Conservation (phyloP, 2,797 vertebrate species). For the Myiotriccus ornatus region DNA sequence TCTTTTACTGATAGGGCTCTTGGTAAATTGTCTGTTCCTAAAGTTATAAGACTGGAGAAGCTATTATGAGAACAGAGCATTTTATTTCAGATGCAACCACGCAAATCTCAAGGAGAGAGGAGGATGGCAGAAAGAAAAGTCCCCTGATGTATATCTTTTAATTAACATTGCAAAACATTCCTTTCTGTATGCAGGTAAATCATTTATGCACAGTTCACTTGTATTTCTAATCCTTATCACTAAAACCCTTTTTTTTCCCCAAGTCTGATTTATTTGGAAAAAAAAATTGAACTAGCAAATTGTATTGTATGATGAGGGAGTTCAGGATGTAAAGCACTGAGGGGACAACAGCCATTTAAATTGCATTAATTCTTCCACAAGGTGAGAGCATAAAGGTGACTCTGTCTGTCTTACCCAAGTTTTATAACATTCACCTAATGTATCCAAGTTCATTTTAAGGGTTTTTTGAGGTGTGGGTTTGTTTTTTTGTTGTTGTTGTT, state of each 20-base stretch:
- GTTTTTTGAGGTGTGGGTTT: neutral
- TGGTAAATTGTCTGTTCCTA: slow-evolving; percentile 5
- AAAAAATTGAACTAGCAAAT: neutral
- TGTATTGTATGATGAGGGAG: neutral
- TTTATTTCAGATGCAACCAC: slow-evolving; percentile 32
- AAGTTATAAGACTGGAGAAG: slow-evolving; percentile 31
- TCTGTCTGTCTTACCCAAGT: neutral
- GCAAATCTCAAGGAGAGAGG: slow-evolving; percentile 29
- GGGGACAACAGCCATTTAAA: neutral
- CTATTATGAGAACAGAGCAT: slow-evolving; percentile 5
- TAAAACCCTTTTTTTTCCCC: neutral
- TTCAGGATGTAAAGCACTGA: neutral
- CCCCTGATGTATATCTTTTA: slow-evolving; percentile 50
- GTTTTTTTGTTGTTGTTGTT: neutral
- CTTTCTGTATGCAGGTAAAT: slow-evolving; percentile 13
- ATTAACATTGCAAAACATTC: slow-evolving; percentile 46
- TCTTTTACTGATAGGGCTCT: slow-evolving; percentile 14
- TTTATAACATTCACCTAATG: neutral
- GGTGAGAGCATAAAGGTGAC: neutral
- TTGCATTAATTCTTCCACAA: slow-evolving; percentile 2
- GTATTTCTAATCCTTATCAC: slow-evolving; percentile 30
- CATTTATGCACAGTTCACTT: neutral
- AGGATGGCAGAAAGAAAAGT: slow-evolving; percentile 4
- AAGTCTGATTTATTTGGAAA: neutral
- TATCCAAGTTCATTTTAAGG: neutral